phyloP scores from a whole-genome alignment of 1,140 invertebrate genomes.

The Samia ricini region DNA sequence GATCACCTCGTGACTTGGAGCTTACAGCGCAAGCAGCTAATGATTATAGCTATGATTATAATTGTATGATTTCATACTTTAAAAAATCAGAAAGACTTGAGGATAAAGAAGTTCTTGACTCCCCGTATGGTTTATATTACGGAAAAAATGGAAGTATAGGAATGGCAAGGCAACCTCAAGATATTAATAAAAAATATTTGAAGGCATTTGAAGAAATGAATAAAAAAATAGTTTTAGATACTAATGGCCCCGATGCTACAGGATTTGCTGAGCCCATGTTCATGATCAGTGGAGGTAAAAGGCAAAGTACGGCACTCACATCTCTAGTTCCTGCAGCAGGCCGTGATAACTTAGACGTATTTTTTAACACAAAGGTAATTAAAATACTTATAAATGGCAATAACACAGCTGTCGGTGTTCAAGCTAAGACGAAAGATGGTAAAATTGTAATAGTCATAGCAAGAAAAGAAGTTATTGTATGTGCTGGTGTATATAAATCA shows the following conservation, averaged over 20 bases:
- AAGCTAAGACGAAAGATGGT: conserved; percentile 61
- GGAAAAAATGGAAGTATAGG: conserved; percentile 14
- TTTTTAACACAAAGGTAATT: conserved; percentile 54
- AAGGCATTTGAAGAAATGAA: conserved; percentile 25
- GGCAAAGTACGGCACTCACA: conserved; percentile 80
- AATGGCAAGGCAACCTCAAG: conserved; percentile 4
- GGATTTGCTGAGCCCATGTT: conserved; percentile 82
- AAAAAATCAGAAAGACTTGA: conserved; percentile 21
- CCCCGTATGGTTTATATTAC: conserved; percentile 12
- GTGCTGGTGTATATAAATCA: conserved; percentile 66
- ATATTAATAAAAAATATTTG: conserved; percentile 13
- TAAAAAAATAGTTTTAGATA: conserved; percentile 63
- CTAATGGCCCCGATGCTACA: conserved; percentile 82
- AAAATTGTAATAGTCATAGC: conserved; percentile 49
- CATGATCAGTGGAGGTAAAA: conserved; percentile 83
- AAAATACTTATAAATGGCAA: conserved; percentile 78
- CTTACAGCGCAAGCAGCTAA: conserved; percentile 80
- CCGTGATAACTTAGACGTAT: conserved; percentile 71
- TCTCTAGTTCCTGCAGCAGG: conserved; percentile 75
- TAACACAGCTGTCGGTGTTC: conserved; percentile 78
- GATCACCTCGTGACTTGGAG: conserved; percentile 84
- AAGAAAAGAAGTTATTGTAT: conserved; percentile 80
- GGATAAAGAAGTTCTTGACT: conserved; percentile 8
- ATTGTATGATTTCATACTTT: conserved; percentile 37
- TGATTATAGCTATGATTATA: conserved; percentile 79